Conservation (phyloP, 2,797 vertebrate genomes). For the Hapalemur alaotrensis region DNA sequence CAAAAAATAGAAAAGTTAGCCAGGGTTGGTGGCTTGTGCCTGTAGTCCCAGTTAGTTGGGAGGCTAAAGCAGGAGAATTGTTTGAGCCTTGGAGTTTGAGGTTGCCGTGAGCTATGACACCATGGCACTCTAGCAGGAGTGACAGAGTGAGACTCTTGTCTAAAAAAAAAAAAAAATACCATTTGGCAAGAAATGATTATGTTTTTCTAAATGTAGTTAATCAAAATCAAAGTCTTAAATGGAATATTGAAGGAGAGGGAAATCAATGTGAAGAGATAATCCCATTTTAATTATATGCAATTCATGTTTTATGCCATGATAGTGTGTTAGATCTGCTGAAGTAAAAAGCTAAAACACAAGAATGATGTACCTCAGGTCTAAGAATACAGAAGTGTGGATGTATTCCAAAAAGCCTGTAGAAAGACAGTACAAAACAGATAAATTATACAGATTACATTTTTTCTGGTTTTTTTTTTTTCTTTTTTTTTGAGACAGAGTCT, state of each 20-base stretch:
- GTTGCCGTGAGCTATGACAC: no score
- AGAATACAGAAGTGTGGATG: background rate
- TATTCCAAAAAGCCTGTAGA: background rate
- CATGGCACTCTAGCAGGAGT: no score
- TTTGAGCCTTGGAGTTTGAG: no score
- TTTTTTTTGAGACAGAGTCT: no score
- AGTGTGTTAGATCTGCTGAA: background rate
- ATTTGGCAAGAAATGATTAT: background rate
- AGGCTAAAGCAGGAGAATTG: no score
- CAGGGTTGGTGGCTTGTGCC: no score
- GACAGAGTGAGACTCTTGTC: no score
- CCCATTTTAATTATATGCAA: background rate
- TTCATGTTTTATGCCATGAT: background rate
- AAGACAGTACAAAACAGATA: background rate
- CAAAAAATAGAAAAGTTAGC: no score
- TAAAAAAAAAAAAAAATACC: background rate
- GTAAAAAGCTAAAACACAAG: background rate
- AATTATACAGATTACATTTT: background rate
- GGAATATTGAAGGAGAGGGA: background rate
- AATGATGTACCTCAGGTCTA: background rate
- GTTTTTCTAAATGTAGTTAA: background rate
- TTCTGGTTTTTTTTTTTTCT: background rate
- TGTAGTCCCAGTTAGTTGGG: no score
- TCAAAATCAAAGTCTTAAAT: background rate
- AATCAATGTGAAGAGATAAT: background rate